A percentile compares a stretch with the other conserved stretches of the same genome.
phyloP scores from a whole-genome alignment of 2,113 vertebrate species.

The Poicephalus gulielmi region DNA sequence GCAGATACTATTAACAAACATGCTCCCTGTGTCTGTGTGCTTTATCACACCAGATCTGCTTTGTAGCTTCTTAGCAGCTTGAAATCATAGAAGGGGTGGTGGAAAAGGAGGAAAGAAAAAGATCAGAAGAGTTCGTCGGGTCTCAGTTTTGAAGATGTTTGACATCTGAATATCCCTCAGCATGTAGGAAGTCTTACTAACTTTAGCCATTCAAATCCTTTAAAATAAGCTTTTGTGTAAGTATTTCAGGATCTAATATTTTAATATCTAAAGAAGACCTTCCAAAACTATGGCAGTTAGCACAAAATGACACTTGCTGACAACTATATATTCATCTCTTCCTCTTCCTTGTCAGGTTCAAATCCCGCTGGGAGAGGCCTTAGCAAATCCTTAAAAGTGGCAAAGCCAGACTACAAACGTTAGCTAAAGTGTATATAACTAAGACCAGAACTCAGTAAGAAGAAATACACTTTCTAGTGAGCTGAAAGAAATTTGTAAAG shows the following conservation, averaged over 20 bases:
- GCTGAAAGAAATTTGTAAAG: neutral
- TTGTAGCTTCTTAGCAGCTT: neutral
- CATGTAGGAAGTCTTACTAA: neutral
- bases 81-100: neutral
- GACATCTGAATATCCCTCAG: neutral
- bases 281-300: neutral
- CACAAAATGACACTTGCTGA: neutral
- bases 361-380: neutral
- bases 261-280: neutral
- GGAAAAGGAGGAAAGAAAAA: neutral
- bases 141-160: neutral
- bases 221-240: neutral
- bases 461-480: neutral
- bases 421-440: neutral
- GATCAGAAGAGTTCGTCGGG: neutral
- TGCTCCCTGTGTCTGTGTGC: fast-evolving
- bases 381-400: neutral
- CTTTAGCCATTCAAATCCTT: neutral
- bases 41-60: neutral
- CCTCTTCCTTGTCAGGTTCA: neutral
- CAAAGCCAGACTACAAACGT: neutral
- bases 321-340: neutral
- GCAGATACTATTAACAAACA: neutral
- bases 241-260: neutral
- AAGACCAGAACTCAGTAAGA: neutral